These are phyloP conservation scores for Therioaphis trifolii DNA, from an alignment of 2,888 invertebrate species.

Conservation along the genomic window DNA sequence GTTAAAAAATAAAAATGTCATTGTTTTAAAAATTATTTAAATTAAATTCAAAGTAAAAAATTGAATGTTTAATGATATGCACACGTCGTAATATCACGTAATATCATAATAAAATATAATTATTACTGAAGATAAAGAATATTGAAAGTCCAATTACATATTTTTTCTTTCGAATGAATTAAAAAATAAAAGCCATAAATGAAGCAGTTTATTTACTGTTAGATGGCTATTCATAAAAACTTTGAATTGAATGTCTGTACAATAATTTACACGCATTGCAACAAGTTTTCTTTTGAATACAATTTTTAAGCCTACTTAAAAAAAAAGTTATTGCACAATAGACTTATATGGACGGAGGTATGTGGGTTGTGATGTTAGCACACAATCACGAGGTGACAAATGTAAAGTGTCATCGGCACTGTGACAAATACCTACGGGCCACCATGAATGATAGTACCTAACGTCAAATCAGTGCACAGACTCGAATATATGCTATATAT, in stretches of 20 bases:
- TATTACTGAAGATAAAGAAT: no score
- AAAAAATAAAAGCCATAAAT: not conserved
- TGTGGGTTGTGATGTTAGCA: not conserved
- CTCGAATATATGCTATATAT: not conserved
- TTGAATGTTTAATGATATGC: no score
- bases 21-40: no score
- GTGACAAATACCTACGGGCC: not conserved
- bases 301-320: not conserved
- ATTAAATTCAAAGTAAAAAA: no score
- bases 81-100: no score
- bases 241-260: not conserved
- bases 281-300: constrained; percentile 12
- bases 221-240: not conserved
- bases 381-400: constrained; percentile 30
- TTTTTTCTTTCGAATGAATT: not conserved
- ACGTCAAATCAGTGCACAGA: constrained; percentile 6
- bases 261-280: not conserved
- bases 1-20: no score
- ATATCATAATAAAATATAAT: no score
- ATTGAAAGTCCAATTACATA: no score
- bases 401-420: constrained; percentile 46
- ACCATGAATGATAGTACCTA: not conserved
- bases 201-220: not conserved
- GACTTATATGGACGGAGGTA: not conserved
- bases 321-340: not conserved